Base-by-base conservation (phyloP, 2,113 vertebrate species). In the Brachirus orientalis region DNA sequence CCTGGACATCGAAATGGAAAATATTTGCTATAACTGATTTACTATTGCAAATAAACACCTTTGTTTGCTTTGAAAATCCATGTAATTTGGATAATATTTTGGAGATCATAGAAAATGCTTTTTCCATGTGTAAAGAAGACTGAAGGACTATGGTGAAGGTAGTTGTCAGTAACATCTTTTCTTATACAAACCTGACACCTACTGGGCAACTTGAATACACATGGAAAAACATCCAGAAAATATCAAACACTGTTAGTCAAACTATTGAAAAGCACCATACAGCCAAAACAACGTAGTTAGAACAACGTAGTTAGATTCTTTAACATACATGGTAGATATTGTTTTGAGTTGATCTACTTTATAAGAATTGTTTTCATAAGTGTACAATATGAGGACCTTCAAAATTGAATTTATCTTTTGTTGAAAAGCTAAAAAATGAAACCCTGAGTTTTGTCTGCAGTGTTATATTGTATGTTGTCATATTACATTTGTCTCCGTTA, bases 131-230 rank as follows among this genome's bases (percentile, higher is more conserved):
- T 36, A 10, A 11, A 43, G 10, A 14, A 55, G 38, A 37, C 36
- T 37, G 36, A 8, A 48, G 19, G 14, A 14, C n/a, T n/a, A 37
- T 14, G 41, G 70, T 3, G 0, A 64, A n/a, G 33, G 37, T 16
- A 8, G n/a, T n/a, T 0, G 3, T 19, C 38, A 14, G 46, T 0
- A 2, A 18, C 36, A 61, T 57, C 38, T 80, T 87, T 60, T 51
- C 57, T 89, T 82, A 85, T 88, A 69, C 90, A 91, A 91, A 92
- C 60, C 83, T 89, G 89, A 91, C 92, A 90, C 83, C 92, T 93
- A 83, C 88, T 91, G 92, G 92, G 73, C 74, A 80, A 18, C 28
- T 35, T 3, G 2, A 44, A 77, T 54, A 85, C 69, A 72, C 28
- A 4, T 47, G 16, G 14, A 14, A 36, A 17, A n/a, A 37, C 38